Base-by-base conservation (phyloP, 1,140 invertebrate genomes). In the Conopomorpha cramerella region DNA sequence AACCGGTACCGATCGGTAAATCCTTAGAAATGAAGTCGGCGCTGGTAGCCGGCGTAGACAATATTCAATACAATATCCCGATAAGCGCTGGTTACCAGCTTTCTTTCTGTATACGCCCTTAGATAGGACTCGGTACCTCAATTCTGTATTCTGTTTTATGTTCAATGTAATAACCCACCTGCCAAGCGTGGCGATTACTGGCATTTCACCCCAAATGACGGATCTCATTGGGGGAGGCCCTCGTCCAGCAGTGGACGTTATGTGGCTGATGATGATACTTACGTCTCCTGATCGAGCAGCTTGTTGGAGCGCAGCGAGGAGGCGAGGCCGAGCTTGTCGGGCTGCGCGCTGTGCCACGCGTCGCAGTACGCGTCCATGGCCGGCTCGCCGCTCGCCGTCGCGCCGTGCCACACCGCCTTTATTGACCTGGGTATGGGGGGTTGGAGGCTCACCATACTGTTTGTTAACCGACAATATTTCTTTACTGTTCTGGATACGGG, bases 341-440 rank as follows among this genome's bases (percentile, higher is more conserved):
- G 72, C 18, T 82, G 84, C 41, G 85, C 80, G 12, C 91, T 88
- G 56, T 94, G 88, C 96, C 96, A 98, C 2, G 90, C 91, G 54
- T 96, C 90, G 72, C 96, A 98, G 49, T 92, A 95, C 3, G 87
- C 86, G 50, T 93, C 92, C 78, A 90, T 85, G 12, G 90, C 89
- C 30, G 93, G 82, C 49, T 92, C 89, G 0, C 95, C 95, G 34
- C 83, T 84, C 3, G 83, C 77, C 44, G 88, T 83, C 1, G 95
- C 90, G 0, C 96, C 96, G 58, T 98, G 95, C 96, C 96, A 98
- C 3, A 94, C 84, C 16, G 91, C 83, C 74, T 97, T 97, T 45
- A 93, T 85, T 7, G 93, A 89, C 93, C 93, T 95, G 58, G 19
- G 27, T n/a, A n/a, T n/a, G n/a, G n/a, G n/a, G n/a, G n/a, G n/a